Base-by-base conservation (phyloP, 1,140 invertebrate genomes). In the Nylanderia fulva region DNA sequence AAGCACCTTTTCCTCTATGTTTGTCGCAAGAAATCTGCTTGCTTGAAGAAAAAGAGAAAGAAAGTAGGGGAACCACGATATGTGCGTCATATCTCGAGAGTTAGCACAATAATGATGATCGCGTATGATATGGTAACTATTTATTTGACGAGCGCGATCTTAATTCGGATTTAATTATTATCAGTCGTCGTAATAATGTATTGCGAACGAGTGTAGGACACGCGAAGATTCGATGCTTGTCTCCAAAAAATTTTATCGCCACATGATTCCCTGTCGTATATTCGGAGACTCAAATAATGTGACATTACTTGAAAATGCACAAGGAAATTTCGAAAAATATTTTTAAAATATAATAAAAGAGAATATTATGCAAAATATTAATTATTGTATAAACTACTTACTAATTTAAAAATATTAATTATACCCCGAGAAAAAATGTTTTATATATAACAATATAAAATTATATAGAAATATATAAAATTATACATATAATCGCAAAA, bases 21-120 rank as follows among this genome's bases (percentile, higher is more conserved):
- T 4, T 11, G n/a, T 64, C 13, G 4, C 39, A 24, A 75, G 21
- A 80, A 69, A 79, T 33, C 13, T n/a, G 11, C 15, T 18, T 5
- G 5, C 15, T 33, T 24, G 9, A 3, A 27, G 9, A 3, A 27
- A 58, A 48, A 79, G 21, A 18, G 18, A 68, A 54, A 56, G n/a
- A 27, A 27, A 15, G 18, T 24, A 63, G 42, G n/a, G 9, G 24
- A 18, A 33, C 27, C 21, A n/a, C n/a, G n/a, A n/a, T n/a, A n/a
- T n/a, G 9, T 61, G 9, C 36, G 15, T 9, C 21, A 5, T 2
- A 42, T 79, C n/a, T 33, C 8, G 18, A 69, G 7, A 71, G 24
- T 80, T 63, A 54, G 7, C 36, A 69, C 11, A 56, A 56, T 58
- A 56, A 56, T 58, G 36, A 58, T 80, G 69, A 79, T 56, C 76